phyloP scores from a whole-genome alignment of 2,113 vertebrate species.

The Stegastes partitus region DNA sequence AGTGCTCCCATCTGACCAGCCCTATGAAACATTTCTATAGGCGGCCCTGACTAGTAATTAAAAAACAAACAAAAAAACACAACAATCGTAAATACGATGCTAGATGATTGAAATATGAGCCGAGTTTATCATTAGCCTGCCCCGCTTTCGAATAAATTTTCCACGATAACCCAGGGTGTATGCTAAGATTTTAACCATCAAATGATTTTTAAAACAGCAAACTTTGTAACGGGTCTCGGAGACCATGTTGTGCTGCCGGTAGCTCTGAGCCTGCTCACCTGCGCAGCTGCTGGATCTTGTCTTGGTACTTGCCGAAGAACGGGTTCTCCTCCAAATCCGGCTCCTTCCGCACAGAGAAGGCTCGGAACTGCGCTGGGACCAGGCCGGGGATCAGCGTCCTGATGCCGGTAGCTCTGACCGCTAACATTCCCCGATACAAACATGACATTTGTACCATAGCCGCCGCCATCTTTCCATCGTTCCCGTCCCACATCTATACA shows the following conservation, averaged over 20 bases:
- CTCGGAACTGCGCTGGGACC: slow-evolving; percentile 82
- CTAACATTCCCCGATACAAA: slow-evolving; percentile 86
- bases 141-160: accelerated
- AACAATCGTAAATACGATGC: no score
- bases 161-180: accelerated
- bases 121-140: not conserved
- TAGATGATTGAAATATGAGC: not conserved
- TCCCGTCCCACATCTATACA: slow-evolving; percentile 78
- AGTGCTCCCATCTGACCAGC: no score
- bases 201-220: not conserved
- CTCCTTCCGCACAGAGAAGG: slow-evolving; percentile 86
- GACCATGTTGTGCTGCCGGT: not conserved
- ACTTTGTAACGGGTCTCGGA: not conserved
- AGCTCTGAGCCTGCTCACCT: slow-evolving; percentile 83
- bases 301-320: slow-evolving; percentile 90
- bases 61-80: no score
- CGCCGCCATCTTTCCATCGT: slow-evolving; percentile 83
- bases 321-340: slow-evolving; percentile 89
- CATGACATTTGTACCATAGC: slow-evolving; percentile 87
- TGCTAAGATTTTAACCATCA: not conserved
- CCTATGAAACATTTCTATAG: no score
- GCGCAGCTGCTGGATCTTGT: slow-evolving; percentile 91
- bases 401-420: slow-evolving; percentile 84
- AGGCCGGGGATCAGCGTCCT: slow-evolving; percentile 87
- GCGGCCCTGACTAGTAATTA: no score